These are phyloP conservation scores for Borostomias antarcticus DNA, from an alignment of 2,797 vertebrate genomes.

Conservation along the genomic window DNA sequence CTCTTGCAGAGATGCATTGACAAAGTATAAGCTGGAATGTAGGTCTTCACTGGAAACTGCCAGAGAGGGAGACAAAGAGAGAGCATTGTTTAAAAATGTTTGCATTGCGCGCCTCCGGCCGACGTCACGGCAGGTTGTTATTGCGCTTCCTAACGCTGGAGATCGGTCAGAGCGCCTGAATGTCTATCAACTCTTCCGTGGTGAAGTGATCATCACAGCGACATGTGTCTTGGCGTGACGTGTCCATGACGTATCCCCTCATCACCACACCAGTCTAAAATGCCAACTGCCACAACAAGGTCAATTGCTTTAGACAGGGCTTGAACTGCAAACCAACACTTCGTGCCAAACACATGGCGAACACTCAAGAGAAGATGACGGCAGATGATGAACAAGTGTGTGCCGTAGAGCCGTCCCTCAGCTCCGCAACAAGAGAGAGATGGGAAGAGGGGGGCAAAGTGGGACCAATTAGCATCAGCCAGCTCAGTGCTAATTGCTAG, in stretches of 20 bases:
- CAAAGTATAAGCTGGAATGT: conserved; percentile 98
- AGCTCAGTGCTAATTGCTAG: conserved; percentile 69
- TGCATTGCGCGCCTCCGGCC: no score
- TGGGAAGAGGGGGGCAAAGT: conserved; percentile 43
- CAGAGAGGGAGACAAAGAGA: conserved; percentile 53
- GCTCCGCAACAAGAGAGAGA: conserved; percentile 20
- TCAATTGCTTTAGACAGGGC: conserved; percentile 22
- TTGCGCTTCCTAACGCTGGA: no score
- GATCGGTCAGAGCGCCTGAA: no score
- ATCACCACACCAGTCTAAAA: conserved; percentile 47
- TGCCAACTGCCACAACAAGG: conserved; percentile 60
- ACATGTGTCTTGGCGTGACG: no score
- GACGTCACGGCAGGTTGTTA: no score
- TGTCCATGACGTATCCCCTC: not conserved
- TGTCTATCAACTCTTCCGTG: no score
- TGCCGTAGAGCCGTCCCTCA: conserved; percentile 33
- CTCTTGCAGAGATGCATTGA: conserved; percentile 99
- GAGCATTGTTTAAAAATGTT: no score
- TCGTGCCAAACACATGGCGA: conserved; percentile 24
- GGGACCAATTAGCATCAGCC: conserved; percentile 71
- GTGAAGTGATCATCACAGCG: no score
- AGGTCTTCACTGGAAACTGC: conserved; percentile 98
- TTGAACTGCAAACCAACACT: conserved; percentile 37
- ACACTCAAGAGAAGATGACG: not conserved
- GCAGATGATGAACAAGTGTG: conserved; percentile 41